Evolutionary conservation across 1,140 invertebrate species (phyloP).

Genomic region (Bicyclus anynana): DNA sequence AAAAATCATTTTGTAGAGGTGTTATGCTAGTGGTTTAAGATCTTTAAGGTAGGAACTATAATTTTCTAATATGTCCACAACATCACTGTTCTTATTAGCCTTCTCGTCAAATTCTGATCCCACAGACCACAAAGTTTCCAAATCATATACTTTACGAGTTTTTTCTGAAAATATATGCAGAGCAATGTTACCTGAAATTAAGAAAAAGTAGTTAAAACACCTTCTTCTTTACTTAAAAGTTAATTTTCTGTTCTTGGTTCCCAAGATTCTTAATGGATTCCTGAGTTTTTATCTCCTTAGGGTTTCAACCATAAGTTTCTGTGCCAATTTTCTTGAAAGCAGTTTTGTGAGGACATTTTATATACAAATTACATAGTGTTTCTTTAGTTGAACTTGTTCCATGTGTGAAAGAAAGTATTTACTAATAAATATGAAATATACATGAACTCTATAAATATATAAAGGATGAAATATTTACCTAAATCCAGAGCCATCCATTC

Average conservation of each 20-base stretch:
- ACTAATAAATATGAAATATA: too few species aligned
- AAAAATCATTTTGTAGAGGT: background rate
- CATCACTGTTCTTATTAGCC: constrained; percentile 78
- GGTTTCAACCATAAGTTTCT: too few species aligned
- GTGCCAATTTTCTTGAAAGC: too few species aligned
- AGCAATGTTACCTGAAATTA: constrained; percentile 88
- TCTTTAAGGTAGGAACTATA: constrained; percentile 81
- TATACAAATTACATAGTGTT: too few species aligned
- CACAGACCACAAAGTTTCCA: constrained; percentile 94
- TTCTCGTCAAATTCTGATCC: constrained; percentile 88
- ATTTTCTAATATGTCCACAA: constrained; percentile 79
- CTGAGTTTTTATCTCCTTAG: too few species aligned
- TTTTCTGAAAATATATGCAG: constrained; percentile 90
- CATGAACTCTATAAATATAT: background rate
- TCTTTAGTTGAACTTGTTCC: too few species aligned
- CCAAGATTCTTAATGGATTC: too few species aligned
- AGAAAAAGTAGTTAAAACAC: constrained; percentile 5
- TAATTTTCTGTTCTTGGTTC: too few species aligned
- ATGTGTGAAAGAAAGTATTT: too few species aligned
- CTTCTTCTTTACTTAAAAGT: too few species aligned
- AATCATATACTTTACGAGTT: constrained; percentile 86
- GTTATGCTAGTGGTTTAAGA: constrained; percentile 74
- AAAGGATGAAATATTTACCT: constrained; percentile 74
- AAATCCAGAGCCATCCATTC: constrained; percentile 95
- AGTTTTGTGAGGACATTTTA: too few species aligned